Evolutionary conservation across 2,888 invertebrate species (phyloP).

Genomic region (Zygothrica quintamaculata): DNA sequence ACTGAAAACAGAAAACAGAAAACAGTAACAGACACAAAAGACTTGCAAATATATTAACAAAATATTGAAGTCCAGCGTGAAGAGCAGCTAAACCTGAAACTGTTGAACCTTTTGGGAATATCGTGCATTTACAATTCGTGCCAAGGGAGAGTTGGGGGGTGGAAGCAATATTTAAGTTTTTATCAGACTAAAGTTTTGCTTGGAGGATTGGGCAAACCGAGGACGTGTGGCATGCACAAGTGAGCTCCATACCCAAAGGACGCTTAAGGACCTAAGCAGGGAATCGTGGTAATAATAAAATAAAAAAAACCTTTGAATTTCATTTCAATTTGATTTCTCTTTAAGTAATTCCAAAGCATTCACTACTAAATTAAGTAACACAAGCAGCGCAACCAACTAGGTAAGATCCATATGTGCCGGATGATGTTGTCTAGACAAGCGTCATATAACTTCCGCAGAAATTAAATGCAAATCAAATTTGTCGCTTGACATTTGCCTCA

Average conservation of each 20-base stretch:
- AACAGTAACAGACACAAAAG: too few relatives aligned
- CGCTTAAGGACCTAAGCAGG: constrained; percentile 48
- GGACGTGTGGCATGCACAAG: constrained; percentile 52
- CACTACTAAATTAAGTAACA: constrained; percentile 42
- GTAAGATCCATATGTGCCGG: constrained; percentile 49
- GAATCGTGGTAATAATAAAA: constrained; percentile 38
- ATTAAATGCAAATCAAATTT: constrained; percentile 61
- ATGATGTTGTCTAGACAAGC: constrained; percentile 52
- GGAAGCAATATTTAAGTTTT: constrained; percentile 71
- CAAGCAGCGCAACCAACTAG: constrained; percentile 36
- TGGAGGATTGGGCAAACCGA: constrained; percentile 46
- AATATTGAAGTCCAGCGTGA: too few relatives aligned
- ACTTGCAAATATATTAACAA: too few relatives aligned
- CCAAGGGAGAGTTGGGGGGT: constrained; percentile 27
- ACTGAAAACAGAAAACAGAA: too few relatives aligned
- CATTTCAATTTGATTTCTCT: constrained; percentile 60
- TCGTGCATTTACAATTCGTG: constrained; percentile 73
- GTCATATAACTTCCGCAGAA: constrained; percentile 48
- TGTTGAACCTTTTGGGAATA: constrained; percentile 76
- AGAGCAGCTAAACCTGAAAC: constrained; percentile 60
- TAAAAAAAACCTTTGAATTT: constrained; percentile 53
- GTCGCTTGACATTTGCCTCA: constrained; percentile 15
- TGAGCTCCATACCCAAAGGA: constrained; percentile 43
- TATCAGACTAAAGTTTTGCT: constrained; percentile 71
- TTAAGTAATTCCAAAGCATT: constrained; percentile 58